These are phyloP conservation scores for Drosophila insularis DNA, from an alignment of 1,140 invertebrate species.

Conservation along the genomic window DNA sequence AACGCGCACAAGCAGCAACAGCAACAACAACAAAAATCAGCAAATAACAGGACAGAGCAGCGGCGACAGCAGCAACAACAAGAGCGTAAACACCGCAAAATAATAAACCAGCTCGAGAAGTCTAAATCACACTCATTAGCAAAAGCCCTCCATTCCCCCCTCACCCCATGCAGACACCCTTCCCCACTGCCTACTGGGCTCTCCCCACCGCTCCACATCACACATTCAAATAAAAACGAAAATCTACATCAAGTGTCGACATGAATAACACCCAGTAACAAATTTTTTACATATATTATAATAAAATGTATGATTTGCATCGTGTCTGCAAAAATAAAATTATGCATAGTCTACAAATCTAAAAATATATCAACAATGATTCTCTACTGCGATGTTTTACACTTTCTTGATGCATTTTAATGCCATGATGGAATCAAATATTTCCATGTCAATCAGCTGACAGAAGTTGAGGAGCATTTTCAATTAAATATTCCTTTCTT, in stretches of 20 bases:
- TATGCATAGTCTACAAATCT: no score
- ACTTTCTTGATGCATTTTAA: no score
- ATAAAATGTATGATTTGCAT: no score
- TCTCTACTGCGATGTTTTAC: no score
- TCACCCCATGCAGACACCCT: no score
- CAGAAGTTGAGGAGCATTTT: no score
- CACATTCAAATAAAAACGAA: constrained; percentile 41
- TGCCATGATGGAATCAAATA: no score
- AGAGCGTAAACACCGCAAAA: constrained; percentile 79
- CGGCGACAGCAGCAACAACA: constrained; percentile 49
- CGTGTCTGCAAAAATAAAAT: no score
- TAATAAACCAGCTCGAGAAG: constrained; percentile 80
- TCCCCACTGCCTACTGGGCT: neutral
- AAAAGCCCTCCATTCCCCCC: constrained; percentile 58
- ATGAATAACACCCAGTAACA: neutral
- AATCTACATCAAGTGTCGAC: neutral
- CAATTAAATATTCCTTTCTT: no score
- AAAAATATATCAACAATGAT: no score
- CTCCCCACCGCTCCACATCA: constrained; percentile 33
- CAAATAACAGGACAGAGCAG: constrained; percentile 10
- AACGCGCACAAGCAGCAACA: constrained; percentile 47
- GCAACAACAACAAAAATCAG: constrained; percentile 26
- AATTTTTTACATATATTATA: no score
- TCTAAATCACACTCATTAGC: constrained; percentile 80
- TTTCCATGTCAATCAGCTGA: no score